These are phyloP conservation scores for Aphis craccivora DNA, from an alignment of 1,140 invertebrate species.

Conservation along the genomic window DNA sequence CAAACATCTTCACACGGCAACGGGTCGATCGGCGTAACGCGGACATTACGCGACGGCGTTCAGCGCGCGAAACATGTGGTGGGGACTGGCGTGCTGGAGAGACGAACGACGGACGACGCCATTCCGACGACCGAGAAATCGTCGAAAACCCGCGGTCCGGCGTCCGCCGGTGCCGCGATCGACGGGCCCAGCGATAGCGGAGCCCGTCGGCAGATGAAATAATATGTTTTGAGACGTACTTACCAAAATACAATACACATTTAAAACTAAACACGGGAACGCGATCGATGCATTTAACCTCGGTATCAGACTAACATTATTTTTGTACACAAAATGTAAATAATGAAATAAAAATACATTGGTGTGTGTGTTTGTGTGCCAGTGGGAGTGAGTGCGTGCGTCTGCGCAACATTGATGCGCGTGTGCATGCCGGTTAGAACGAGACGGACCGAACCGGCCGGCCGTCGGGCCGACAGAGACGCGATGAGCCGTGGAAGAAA, in stretches of 20 bases:
- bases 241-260: constrained; percentile 51
- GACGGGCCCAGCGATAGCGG: background rate
- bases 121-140: constrained; percentile 36
- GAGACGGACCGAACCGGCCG: constrained; percentile 2
- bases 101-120: constrained; percentile 33
- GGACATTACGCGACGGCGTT: background rate
- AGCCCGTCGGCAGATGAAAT: background rate
- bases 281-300: constrained; percentile 50
- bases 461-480: constrained; percentile 6
- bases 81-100: constrained; percentile 37
- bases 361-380: background rate
- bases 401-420: background rate
- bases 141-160: background rate
- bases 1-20: background rate
- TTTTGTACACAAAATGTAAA: constrained; percentile 57
- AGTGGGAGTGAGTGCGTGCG: background rate
- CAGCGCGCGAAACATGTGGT: constrained; percentile 32
- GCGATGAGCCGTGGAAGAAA: constrained; percentile 19
- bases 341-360: constrained; percentile 53
- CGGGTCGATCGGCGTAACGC: background rate
- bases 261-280: constrained; percentile 39
- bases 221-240: constrained; percentile 12
- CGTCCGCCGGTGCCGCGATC: background rate
- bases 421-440: background rate
- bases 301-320: constrained; percentile 53